These are phyloP conservation scores for Himalopsyche phryganea DNA, from an alignment of 1,140 invertebrate species.

Conservation along the genomic window DNA sequence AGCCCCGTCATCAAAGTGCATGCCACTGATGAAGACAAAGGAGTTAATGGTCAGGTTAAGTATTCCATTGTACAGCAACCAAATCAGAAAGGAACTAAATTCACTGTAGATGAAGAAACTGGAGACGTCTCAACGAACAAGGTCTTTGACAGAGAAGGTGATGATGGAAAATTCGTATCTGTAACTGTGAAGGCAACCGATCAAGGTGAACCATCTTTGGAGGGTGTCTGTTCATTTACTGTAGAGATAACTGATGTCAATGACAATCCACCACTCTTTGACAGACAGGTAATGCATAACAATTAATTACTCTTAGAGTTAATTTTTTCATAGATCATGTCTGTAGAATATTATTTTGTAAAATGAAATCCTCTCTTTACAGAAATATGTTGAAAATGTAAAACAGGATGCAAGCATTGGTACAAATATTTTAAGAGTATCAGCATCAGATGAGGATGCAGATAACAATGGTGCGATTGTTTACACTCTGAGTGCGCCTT, in stretches of 20 bases:
- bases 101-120: slow-evolving; percentile 91
- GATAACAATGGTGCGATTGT: slow-evolving; percentile 94
- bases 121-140: slow-evolving; percentile 93
- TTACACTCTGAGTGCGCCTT: slow-evolving; percentile 84
- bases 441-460: slow-evolving; percentile 92
- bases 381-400: slow-evolving; percentile 96
- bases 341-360: too few species aligned
- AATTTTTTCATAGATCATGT: too few species aligned
- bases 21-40: slow-evolving; percentile 91
- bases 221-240: slow-evolving; percentile 93
- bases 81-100: slow-evolving; percentile 94
- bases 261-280: slow-evolving; percentile 90
- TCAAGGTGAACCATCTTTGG: slow-evolving; percentile 90
- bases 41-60: slow-evolving; percentile 87
- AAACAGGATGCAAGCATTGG: slow-evolving; percentile 95
- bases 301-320: too few species aligned
- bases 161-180: slow-evolving; percentile 93
- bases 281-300: slow-evolving; percentile 72
- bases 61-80: slow-evolving; percentile 95
- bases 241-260: slow-evolving; percentile 96
- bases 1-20: slow-evolving; percentile 91
- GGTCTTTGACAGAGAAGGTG: slow-evolving; percentile 92
- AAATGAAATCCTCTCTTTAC: slow-evolving; percentile 36
- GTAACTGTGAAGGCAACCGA: slow-evolving; percentile 95
- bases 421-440: slow-evolving; percentile 89